Conservation (phyloP, 2,888 invertebrate species). For the Anoplius nigerrimus region DNA sequence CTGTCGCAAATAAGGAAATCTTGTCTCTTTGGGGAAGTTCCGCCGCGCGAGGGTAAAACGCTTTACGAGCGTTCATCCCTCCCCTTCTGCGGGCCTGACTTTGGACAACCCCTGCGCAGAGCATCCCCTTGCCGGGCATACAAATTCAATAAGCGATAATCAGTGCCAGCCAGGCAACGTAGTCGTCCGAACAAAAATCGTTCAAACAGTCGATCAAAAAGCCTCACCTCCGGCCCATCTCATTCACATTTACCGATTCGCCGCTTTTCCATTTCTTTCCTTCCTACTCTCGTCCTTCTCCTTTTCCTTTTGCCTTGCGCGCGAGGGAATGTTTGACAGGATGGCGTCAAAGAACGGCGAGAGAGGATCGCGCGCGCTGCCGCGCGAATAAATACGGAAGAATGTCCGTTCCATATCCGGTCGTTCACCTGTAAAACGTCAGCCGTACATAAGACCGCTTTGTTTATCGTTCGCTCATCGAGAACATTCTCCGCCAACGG, state of each 20-base stretch:
- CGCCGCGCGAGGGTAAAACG: slow-evolving; percentile 44
- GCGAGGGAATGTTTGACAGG: slow-evolving; percentile 51
- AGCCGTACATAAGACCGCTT: no score
- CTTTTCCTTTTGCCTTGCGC: slow-evolving; percentile 30
- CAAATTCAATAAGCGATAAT: slow-evolving; percentile 74
- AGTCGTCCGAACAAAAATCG: slow-evolving; percentile 70
- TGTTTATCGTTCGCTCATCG: no score
- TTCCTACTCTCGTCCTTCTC: slow-evolving; percentile 28
- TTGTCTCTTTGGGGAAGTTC: slow-evolving; percentile 23
- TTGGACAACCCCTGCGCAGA: slow-evolving; percentile 52
- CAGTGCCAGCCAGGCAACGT: slow-evolving; percentile 69
- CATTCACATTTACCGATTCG: slow-evolving; percentile 14
- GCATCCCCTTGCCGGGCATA: slow-evolving; percentile 54
- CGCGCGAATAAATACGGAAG: slow-evolving; percentile 37
- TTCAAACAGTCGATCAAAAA: slow-evolving; percentile 74
- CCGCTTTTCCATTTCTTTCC: slow-evolving; percentile 20
- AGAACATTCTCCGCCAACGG: no score
- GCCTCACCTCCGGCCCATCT: slow-evolving; percentile 54
- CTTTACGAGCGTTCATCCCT: slow-evolving; percentile 49
- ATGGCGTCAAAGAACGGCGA: slow-evolving; percentile 55
- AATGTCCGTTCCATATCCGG: slow-evolving; percentile 23
- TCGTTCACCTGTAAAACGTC: slow-evolving; percentile 48
- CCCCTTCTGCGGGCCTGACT: slow-evolving; percentile 47
- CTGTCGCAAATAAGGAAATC: slow-evolving; percentile 25
- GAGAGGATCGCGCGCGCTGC: slow-evolving; percentile 23